Evolutionary conservation across 2,888 invertebrate species (phyloP).

Genomic region (Dryococelus australis): DNA sequence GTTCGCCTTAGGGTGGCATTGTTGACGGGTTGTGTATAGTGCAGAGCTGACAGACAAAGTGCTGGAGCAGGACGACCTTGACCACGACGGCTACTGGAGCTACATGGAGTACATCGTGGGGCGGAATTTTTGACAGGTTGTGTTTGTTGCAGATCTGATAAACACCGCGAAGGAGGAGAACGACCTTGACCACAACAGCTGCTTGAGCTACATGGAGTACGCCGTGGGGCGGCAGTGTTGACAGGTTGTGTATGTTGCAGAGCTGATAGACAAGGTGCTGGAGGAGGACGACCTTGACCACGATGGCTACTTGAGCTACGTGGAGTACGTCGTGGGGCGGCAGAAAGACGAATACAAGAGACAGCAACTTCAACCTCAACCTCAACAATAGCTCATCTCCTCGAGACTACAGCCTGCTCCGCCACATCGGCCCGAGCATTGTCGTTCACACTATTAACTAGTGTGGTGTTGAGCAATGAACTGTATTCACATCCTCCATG

Average conservation of each 20-base stretch:
- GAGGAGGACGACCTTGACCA: constrained; percentile 82
- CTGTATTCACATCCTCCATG: no score
- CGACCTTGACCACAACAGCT: no score
- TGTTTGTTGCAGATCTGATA: no score
- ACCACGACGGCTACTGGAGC: constrained; percentile 85
- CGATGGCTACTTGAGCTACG: constrained; percentile 87
- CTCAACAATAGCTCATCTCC: no score
- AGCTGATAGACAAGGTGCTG: constrained; percentile 84
- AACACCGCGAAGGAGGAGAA: no score
- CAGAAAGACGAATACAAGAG: constrained; percentile 52
- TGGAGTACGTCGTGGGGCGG: constrained; percentile 72
- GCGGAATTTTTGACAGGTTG: constrained; percentile 54
- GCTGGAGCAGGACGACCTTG: constrained; percentile 79
- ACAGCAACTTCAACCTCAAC: background rate
- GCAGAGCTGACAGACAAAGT: constrained; percentile 87
- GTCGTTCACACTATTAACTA: no score
- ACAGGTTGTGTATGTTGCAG: constrained; percentile 59
- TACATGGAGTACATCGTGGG: constrained; percentile 78
- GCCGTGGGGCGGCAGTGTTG: no score
- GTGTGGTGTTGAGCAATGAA: no score
- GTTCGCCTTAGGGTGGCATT: constrained; percentile 65
- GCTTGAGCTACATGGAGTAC: no score
- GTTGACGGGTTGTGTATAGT: no score
- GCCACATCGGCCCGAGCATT: no score
- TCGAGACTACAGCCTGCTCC: no score